phyloP scores from a whole-genome alignment of 92 coral and sea anemone genomes.

The Parazoanthus atlanticus region DNA sequence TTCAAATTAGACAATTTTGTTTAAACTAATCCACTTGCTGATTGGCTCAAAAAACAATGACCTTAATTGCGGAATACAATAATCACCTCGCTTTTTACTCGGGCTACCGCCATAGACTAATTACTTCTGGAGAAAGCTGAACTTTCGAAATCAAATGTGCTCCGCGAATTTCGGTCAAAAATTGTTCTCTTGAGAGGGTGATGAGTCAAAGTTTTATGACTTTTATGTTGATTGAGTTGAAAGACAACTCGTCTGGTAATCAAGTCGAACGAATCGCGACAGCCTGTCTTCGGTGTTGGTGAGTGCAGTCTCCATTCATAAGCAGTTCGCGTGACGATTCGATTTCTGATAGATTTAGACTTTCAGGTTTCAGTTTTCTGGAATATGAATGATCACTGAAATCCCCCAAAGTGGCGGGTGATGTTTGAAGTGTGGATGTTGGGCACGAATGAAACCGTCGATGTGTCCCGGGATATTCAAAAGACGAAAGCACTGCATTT shows the following conservation, averaged over 20 bases:
- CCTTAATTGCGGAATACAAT: conserved; percentile 47
- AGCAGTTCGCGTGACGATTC: conserved; percentile 44
- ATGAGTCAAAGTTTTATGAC: not conserved
- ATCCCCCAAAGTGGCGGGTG: not conserved
- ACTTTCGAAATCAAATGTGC: conserved; percentile 27
- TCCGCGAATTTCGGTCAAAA: not conserved
- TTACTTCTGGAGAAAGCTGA: conserved; percentile 39
- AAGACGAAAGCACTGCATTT: conserved; percentile 40
- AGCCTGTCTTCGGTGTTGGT: conserved; percentile 31
- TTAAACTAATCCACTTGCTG: conserved; percentile 16
- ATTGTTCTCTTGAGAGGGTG: not conserved
- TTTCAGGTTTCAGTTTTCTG: conserved; percentile 19
- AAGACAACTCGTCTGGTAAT: conserved; percentile 5
- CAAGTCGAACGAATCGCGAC: conserved; percentile 22
- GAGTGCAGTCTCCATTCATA: conserved; percentile 33
- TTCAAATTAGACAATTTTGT: conserved; percentile 36
- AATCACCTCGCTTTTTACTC: conserved; percentile 36
- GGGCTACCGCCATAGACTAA: conserved; percentile 47
- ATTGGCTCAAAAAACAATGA: conserved; percentile 37
- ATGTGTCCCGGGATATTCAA: conserved; percentile 50
- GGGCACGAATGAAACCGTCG: conserved; percentile 16
- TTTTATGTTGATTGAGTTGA: not conserved
- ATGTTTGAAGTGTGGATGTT: conserved; percentile 5
- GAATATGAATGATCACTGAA: not conserved
- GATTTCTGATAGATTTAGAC: conserved; percentile 21